These are phyloP conservation scores for Perizoma affinitatum DNA, from an alignment of 2,888 invertebrate species.

Conservation along the genomic window DNA sequence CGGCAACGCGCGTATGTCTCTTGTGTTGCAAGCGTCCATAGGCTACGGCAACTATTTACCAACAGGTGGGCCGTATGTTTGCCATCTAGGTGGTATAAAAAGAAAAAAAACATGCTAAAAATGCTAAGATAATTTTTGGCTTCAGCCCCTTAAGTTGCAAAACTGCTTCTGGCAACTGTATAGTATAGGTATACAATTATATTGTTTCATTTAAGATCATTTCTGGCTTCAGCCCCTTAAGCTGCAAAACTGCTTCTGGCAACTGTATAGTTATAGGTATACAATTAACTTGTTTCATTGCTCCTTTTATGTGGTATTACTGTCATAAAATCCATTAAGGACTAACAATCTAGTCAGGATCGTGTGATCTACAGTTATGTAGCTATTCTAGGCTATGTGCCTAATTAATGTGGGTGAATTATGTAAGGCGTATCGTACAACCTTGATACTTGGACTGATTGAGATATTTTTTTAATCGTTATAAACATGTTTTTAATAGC, in stretches of 20 bases:
- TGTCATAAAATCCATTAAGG: slow-evolving; percentile 60
- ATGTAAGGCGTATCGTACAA: slow-evolving; percentile 42
- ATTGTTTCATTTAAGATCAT: slow-evolving; percentile 43
- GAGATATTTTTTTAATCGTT: slow-evolving; percentile 62
- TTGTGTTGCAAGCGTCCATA: no score
- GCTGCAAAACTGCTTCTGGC: slow-evolving; percentile 8
- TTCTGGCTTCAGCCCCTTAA: no score
- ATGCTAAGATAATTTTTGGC: no score
- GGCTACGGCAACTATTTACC: no score
- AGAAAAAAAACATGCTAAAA: no score
- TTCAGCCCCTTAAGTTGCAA: no score
- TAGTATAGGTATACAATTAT: slow-evolving; percentile 50
- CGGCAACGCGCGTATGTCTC: no score
- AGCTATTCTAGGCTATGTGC: slow-evolving; percentile 36
- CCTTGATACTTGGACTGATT: slow-evolving; percentile 74
- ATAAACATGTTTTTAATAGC: slow-evolving; percentile 49
- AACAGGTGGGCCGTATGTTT: no score
- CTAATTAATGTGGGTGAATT: slow-evolving; percentile 67
- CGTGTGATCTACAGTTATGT: slow-evolving; percentile 39
- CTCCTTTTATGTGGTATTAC: slow-evolving; percentile 64
- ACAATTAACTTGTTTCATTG: slow-evolving; percentile 56
- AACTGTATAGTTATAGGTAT: slow-evolving; percentile 40
- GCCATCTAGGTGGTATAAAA: no score
- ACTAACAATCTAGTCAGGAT: slow-evolving; percentile 48
- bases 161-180: no score